Evolutionary conservation across 1,140 invertebrate species (phyloP).

Genomic region (Tribolium castaneum): DNA sequence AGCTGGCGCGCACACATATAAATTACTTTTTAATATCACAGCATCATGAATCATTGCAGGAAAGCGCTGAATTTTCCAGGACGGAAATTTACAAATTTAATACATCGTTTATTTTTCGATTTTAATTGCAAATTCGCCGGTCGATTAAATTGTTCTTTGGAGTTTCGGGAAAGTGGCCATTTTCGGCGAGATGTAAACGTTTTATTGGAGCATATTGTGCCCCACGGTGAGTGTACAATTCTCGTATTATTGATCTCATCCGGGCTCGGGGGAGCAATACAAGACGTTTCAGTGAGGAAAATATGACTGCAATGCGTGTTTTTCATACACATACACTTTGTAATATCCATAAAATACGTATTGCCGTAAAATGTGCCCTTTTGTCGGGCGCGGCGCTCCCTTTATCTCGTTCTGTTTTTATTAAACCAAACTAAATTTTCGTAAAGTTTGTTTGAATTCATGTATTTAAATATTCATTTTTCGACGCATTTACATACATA

Average conservation of each 20-base stretch:
- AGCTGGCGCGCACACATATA: conserved; percentile 59
- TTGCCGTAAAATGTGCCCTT: conserved; percentile 54
- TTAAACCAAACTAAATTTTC: conserved; percentile 58
- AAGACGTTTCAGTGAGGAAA: conserved; percentile 54
- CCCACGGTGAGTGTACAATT: conserved; percentile 49
- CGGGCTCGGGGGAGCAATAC: conserved; percentile 50
- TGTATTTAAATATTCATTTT: conserved; percentile 64
- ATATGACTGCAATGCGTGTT: conserved; percentile 56
- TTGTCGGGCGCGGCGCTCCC: conserved; percentile 45
- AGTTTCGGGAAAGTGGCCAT: background rate
- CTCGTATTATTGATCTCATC: conserved; percentile 49
- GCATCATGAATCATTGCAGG: conserved; percentile 61
- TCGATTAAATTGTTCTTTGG: conserved; percentile 33
- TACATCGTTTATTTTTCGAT: conserved; percentile 46
- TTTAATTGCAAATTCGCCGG: conserved; percentile 43
- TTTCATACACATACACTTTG: conserved; percentile 55
- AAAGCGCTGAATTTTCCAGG: conserved; percentile 43
- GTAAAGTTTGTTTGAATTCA: conserved; percentile 59
- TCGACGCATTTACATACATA: conserved; percentile 63
- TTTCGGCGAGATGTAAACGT: conserved; percentile 44
- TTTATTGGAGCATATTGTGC: conserved; percentile 49
- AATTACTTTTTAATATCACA: conserved; percentile 63
- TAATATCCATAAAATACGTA: conserved; percentile 58
- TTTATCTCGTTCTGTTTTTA: conserved; percentile 57
- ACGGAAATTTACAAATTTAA: conserved; percentile 49